Evolutionary conservation across 2,113 vertebrate species (phyloP).

Genomic region (Onychostruthus taczanowskii): DNA sequence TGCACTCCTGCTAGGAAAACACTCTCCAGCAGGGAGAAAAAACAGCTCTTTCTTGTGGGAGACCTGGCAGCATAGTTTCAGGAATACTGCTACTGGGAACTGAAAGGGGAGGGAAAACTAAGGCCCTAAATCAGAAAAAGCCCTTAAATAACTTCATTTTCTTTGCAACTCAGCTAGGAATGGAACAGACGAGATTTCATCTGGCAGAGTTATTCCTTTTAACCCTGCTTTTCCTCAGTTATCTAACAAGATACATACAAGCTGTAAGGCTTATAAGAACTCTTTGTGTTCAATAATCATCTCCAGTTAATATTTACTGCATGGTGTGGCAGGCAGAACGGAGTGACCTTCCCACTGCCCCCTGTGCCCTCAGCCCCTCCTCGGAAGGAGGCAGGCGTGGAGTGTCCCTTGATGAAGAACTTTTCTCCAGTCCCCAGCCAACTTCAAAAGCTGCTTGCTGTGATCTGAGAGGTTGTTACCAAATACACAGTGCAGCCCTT

Average conservation of each 20-base stretch:
- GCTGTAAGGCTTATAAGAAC: background rate
- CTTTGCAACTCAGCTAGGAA: background rate
- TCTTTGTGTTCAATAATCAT: background rate
- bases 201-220: background rate
- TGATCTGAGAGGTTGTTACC: conserved; percentile 37
- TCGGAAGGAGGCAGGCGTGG: background rate
- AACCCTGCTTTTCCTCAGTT: background rate
- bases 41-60: rapidly evolving
- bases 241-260: background rate
- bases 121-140: background rate
- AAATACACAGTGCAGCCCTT: background rate
- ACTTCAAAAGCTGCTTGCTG: conserved; percentile 57
- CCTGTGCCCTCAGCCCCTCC: background rate
- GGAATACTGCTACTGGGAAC: background rate
- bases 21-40: background rate
- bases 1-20: background rate
- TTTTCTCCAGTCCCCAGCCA: background rate
- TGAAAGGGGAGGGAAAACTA: background rate
- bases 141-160: background rate
- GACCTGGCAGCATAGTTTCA: background rate
- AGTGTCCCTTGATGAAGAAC: background rate
- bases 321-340: background rate
- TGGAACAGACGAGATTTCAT: background rate
- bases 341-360: background rate
- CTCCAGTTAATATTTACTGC: background rate